phyloP scores from a whole-genome alignment of 2,113 vertebrate genomes.

The Oreochromis spilurus region DNA sequence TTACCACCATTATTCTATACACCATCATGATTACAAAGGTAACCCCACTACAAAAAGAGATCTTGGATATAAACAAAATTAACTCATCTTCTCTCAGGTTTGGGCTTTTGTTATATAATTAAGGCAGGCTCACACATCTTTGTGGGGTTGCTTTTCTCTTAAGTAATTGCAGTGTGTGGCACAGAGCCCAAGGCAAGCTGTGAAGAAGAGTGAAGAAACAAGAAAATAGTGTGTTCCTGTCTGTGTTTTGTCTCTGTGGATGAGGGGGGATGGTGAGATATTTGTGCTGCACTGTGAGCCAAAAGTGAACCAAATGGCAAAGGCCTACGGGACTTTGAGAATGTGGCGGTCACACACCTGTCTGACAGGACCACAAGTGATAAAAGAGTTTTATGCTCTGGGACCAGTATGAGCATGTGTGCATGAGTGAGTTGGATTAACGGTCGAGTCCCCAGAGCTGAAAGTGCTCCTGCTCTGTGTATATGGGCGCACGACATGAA shows the following conservation, averaged over 20 bases:
- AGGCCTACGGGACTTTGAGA: neutral
- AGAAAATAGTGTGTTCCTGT: neutral
- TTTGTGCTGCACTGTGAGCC: neutral
- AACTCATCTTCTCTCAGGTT: neutral
- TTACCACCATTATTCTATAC: neutral
- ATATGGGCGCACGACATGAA: neutral
- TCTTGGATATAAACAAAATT: neutral
- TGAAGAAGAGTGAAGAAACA: neutral
- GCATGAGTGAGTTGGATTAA: neutral
- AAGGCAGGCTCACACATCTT: neutral
- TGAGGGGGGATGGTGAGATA: neutral
- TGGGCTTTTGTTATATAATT: neutral
- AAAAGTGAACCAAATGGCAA: constrained; percentile 14
- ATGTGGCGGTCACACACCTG: constrained; percentile 13
- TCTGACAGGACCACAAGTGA: neutral
- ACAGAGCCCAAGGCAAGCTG: constrained; percentile 13
- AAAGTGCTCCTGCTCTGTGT: neutral
- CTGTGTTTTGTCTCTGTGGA: neutral
- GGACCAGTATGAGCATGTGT: neutral
- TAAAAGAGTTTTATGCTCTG: neutral
- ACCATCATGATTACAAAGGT: neutral
- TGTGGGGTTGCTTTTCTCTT: constrained; percentile 2
- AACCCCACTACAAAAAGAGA: neutral
- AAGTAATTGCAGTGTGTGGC: constrained; percentile 17
- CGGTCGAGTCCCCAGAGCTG: neutral